A percentile compares a stretch with the other conserved stretches of the same genome.
phyloP scores from a whole-genome alignment of 2,797 vertebrate species.

The Denticeps clupeoides region DNA sequence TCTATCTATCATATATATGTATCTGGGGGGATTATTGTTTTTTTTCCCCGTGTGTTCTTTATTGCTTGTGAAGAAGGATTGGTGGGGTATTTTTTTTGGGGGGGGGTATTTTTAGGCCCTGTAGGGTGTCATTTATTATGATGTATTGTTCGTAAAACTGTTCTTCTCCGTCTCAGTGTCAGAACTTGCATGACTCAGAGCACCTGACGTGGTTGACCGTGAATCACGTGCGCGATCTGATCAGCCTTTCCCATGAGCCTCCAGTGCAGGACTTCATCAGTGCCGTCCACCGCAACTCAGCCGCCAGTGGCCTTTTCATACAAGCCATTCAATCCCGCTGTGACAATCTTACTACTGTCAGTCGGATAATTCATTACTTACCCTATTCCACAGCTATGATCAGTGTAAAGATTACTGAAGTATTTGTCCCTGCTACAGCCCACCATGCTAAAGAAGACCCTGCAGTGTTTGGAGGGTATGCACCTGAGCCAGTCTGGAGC shows the following conservation, averaged over 20 bases:
- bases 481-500: constrained; percentile 96
- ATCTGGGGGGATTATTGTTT: too few species aligned
- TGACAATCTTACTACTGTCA: constrained; percentile 65
- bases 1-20: too few species aligned
- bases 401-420: too few species aligned
- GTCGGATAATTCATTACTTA: not conserved
- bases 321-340: constrained; percentile 97
- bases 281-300: constrained; percentile 89
- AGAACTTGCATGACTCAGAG: constrained; percentile 95
- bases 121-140: not conserved
- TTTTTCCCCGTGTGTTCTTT: too few species aligned
- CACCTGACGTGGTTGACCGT: constrained; percentile 96
- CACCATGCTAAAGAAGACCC: constrained; percentile 82
- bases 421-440: constrained; percentile 64
- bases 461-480: constrained; percentile 93
- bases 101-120: too few species aligned
- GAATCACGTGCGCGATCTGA: constrained; percentile 91
- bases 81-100: too few species aligned
- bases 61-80: too few species aligned
- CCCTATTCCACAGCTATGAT: not conserved
- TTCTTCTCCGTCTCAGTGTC: constrained; percentile 65
- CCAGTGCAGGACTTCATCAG: constrained; percentile 98
- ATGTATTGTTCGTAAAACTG: not conserved
- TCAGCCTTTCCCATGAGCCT: constrained; percentile 87
- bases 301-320: constrained; percentile 95